phyloP scores from a whole-genome alignment of 2,113 vertebrate species.

The Cisticola juncidis region DNA sequence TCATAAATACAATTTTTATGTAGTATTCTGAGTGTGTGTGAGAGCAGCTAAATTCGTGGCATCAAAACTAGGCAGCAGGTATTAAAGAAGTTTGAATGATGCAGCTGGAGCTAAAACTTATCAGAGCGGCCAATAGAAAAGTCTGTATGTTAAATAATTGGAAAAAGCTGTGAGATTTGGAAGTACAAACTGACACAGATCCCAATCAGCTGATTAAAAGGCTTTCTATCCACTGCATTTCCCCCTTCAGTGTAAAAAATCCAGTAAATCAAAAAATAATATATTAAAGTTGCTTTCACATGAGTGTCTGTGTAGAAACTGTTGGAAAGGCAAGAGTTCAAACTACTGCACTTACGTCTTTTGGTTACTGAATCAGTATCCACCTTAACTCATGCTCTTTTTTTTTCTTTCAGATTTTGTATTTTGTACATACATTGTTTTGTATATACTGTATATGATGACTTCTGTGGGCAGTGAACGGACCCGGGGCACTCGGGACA shows the following conservation, averaged over 20 bases:
- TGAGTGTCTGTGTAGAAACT: neutral
- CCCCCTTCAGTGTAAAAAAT: neutral
- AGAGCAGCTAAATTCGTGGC: neutral
- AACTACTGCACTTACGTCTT: neutral
- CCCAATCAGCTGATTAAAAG: neutral
- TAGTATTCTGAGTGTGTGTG: neutral
- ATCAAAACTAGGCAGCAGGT: neutral
- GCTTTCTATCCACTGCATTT: neutral
- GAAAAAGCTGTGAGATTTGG: neutral
- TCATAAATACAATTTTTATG: neutral
- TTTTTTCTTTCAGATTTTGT: slow-evolving; percentile 88
- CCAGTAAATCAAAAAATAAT: neutral
- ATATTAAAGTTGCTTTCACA: neutral
- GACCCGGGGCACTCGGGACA: slow-evolving; percentile 88
- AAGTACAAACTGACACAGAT: neutral
- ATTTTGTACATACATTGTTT: slow-evolving; percentile 99
- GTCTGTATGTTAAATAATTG: neutral
- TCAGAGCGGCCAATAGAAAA: neutral
- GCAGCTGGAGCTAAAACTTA: neutral
- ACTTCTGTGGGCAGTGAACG: slow-evolving; percentile 94
- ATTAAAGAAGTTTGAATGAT: neutral
- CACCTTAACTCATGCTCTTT: neutral
- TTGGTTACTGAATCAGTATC: neutral
- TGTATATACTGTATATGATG: slow-evolving; percentile 99
- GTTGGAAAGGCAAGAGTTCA: neutral